Percentiles rank a stretch among this genome's conserved stretches.
phyloP scores from a whole-genome alignment of 2,888 invertebrate genomes.

The Leptinotarsa peninsularis region DNA sequence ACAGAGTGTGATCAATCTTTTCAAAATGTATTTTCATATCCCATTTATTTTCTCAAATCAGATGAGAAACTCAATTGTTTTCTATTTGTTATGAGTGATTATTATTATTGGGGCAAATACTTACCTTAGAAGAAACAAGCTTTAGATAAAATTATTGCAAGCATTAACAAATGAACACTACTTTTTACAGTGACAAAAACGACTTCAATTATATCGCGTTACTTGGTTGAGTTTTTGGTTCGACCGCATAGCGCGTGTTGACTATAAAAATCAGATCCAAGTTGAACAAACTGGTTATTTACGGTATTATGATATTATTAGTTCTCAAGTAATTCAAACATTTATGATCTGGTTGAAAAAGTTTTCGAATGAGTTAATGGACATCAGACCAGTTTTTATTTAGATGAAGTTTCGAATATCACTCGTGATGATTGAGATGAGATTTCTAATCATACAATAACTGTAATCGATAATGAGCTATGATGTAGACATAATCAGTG shows the following conservation, averaged over 20 bases:
- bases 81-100: no score
- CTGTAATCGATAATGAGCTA: no score
- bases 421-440: not conserved
- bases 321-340: not conserved
- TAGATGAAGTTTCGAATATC: not conserved
- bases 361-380: not conserved
- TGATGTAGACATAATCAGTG: no score
- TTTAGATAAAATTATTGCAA: no score
- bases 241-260: not conserved
- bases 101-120: no score
- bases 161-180: not conserved
- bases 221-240: not conserved
- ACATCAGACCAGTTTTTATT: not conserved
- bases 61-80: no score
- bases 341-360: not conserved
- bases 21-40: no score
- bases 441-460: no score
- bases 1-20: no score
- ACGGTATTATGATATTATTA: not conserved
- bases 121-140: no score
- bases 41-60: no score
- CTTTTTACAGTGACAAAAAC: no score
- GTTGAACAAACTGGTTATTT: not conserved
- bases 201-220: not conserved
- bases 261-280: not conserved